These are phyloP conservation scores for Drosophila auraria DNA, from an alignment of 1,140 invertebrate species.

Conservation along the genomic window DNA sequence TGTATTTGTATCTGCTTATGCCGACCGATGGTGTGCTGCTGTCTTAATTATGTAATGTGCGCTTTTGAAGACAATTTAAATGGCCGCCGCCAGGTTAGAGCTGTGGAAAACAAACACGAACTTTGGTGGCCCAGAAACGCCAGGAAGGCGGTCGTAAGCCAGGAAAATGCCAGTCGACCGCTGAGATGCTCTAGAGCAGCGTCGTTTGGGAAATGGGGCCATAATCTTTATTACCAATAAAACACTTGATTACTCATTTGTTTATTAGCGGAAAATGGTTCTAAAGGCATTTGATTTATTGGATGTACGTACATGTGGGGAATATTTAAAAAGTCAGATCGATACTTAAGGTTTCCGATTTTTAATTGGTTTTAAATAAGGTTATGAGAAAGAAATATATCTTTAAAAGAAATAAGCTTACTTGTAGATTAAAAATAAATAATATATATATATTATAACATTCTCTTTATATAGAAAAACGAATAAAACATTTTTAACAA, in stretches of 20 bases:
- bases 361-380: not conserved
- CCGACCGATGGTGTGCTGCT: slow-evolving; percentile 49
- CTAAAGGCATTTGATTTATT: not conserved
- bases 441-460: too few relatives aligned
- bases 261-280: slow-evolving; percentile 11
- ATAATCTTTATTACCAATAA: not conserved
- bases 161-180: slow-evolving; percentile 24
- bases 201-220: not conserved
- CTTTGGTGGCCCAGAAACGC: slow-evolving; percentile 49
- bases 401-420: too few relatives aligned
- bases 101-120: slow-evolving; percentile 80
- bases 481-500: too few relatives aligned
- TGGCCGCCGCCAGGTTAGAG: slow-evolving; percentile 45
- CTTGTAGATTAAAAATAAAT: too few relatives aligned
- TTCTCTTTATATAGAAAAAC: too few relatives aligned
- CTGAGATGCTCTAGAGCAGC: slow-evolving; percentile 26
- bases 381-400: not conserved
- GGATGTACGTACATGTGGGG: not conserved
- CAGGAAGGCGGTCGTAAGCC: slow-evolving; percentile 23
- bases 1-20: slow-evolving; percentile 44
- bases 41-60: slow-evolving; percentile 82
- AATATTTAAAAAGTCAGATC: not conserved
- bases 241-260: not conserved
- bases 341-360: not conserved
- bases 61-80: slow-evolving; percentile 80